Evolutionary conservation across 2,888 invertebrate species (phyloP), one percentile per base, ranked within the genome.

Genomic region (Trichopoda pennipes): DNA sequence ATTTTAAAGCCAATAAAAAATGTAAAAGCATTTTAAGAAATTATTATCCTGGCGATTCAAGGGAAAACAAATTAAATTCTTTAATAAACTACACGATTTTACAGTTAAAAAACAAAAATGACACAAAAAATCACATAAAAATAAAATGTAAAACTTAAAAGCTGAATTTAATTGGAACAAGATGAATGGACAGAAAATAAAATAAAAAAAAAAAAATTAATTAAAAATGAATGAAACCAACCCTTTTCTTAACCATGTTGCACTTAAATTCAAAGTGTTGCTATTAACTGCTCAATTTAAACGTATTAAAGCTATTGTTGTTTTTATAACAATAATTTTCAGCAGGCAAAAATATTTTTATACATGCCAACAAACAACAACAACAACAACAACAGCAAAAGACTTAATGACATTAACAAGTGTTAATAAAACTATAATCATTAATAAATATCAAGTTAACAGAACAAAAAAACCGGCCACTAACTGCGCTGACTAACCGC

Each of bases 391-490:
- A 63, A 17, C 64, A 47, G 66, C 64, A 75, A n/a, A 75, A 42
- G 68, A 68, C 75, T 61, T 70, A 70, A 72, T 72, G 82, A 82
- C 79, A 82, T 79, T 68, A 82, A 82, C 82, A 79, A 82, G 82
- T 82, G 82, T 82, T 82, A 82, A 82, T 82, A 82, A 82, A 82
- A 82, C 82, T 79, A 82, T 82, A 75, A 82, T 82, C 82, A 82
- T 82, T 82, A 82, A 82, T 82, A 82, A 82, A 78, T 66, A 70
- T 64, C 75, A 72, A 80, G 32, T 23, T 55, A 73, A 56, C 56
- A 70, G 4, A 35, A n/a, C n/a, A n/a, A n/a, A 69, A 19, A 47
- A 70, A 35, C 28, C 69, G 32, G 58, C 69, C 19, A 63, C 63
- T 19, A 76, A 17, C 38, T 64, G 17, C 16, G 79, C 82, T 82